Percentiles rank a stretch among this genome's conserved stretches.
Conservation (phyloP, 2,888 invertebrate species). For the Maniola hyperantus region DNA sequence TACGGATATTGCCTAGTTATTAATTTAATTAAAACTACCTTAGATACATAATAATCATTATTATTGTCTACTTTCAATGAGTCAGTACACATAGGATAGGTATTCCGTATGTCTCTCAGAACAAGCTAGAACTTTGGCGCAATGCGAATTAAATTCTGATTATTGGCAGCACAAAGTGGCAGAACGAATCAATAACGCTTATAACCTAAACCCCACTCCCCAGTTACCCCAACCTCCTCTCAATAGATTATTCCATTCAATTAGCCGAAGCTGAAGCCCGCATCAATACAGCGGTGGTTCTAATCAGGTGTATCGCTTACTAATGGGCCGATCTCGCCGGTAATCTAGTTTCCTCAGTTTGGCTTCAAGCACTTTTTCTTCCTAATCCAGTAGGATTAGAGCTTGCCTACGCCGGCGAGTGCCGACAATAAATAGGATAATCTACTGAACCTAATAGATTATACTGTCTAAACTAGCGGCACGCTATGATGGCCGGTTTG, state of each 20-base stretch:
- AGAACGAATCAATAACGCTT: conserved; percentile 23
- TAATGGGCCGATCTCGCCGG: conserved; percentile 69
- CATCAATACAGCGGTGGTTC: conserved; percentile 44
- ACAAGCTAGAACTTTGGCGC: no score
- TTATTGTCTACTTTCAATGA: no score
- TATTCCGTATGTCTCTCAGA: no score
- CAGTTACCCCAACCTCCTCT: conserved; percentile 15
- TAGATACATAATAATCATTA: no score
- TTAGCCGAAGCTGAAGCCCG: conserved; percentile 39
- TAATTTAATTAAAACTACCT: no score
- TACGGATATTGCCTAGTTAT: no score
- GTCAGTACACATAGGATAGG: no score
- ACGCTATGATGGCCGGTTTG: no score
- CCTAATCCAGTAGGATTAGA: conserved; percentile 74
- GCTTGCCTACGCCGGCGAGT: conserved; percentile 42
- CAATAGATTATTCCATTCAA: conserved; percentile 37
- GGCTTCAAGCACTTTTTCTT: conserved; percentile 70
- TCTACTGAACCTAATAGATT: neutral
- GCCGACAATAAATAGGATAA: conserved; percentile 10
- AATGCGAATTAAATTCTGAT: neutral
- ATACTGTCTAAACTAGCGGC: neutral
- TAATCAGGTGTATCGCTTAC: conserved; percentile 74
- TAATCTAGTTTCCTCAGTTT: conserved; percentile 67
- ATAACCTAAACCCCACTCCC: conserved; percentile 21
- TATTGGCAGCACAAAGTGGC: conserved; percentile 11